Evolutionary conservation across 2,888 invertebrate species (phyloP), one percentile per base, ranked within the genome.

Genomic region (Aphelenchoides bicaudatus): DNA sequence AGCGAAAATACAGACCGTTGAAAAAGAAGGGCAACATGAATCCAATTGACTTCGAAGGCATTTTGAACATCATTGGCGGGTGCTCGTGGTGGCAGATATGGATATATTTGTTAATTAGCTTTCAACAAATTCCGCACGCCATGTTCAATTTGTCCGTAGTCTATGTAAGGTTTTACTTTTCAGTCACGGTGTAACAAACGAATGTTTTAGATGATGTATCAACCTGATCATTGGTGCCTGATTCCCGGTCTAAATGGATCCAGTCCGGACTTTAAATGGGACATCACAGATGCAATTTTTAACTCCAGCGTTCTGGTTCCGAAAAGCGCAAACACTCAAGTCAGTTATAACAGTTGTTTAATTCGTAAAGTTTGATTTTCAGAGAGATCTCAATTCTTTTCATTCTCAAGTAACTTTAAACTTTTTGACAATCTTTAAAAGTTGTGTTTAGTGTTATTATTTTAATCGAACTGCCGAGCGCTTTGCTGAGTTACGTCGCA

Each of bases 51-150:
- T 78, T 78, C 60, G 78, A 78, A 61, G 75, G 78, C n/a, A 76
- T 79, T 56, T 62, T 79, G 2, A 73, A 78, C 55, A 75, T 79
- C 52, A 79, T 79, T 63, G 78, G 78, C 37, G 78, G 78, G 27
- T 78, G 78, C 60, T 66, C 71, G 28, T 78, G 74, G 75, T 78
- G 78, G 78, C 78, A 78, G 58, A 74, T 78, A 39, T 78, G 73
- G 72, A 71, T 78, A 47, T 78, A 78, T 61, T 66, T 76, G 38
- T 62, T 78, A 49, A 78, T 78, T 53, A 72, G 73, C 25, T 59
- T 77, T 43, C 78, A 79, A 53, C 78, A 78, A 56, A 74, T 79
- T 37, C 78, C 78, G 25, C 79, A 78, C 52, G 78, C 79, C 27
- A 78, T 78, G 78, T 77, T 79, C 70, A 79, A 78, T 58, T 58